phyloP scores from a whole-genome alignment of 2,113 vertebrate genomes.

The Aptenodytes forsteri region DNA sequence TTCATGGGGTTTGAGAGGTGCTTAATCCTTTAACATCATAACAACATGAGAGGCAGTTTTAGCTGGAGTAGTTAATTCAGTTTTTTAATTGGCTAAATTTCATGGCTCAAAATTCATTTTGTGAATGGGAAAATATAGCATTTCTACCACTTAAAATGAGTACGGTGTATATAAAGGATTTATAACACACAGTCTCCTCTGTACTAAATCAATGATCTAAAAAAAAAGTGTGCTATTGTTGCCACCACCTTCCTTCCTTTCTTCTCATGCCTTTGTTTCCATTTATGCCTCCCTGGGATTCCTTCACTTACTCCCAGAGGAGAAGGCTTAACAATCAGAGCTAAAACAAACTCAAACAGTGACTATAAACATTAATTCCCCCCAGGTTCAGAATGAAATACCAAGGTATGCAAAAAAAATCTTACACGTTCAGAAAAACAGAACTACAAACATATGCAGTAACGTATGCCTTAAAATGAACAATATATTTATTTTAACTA shows the following conservation, averaged over 20 bases:
- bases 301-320: neutral
- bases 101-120: neutral
- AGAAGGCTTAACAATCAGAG: neutral
- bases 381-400: neutral
- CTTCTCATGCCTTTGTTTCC: slow-evolving; percentile 4
- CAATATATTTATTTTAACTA: slow-evolving; percentile 30
- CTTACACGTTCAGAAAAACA: neutral
- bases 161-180: neutral
- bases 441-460: neutral
- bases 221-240: neutral
- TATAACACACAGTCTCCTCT: neutral
- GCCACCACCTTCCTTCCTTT: neutral
- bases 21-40: neutral
- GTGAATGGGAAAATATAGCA: neutral
- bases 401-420: neutral
- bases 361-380: neutral
- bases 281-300: neutral
- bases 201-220: neutral
- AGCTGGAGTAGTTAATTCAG: neutral
- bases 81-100: neutral
- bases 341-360: neutral
- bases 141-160: neutral
- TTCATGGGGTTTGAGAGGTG: neutral
- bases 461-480: slow-evolving; percentile 37
- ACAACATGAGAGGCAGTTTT: neutral